A percentile compares a stretch with the other conserved stretches of the same genome.
Evolutionary conservation across 2,113 vertebrate genomes (phyloP).

Genomic region (Amphilophus citrinellus): DNA sequence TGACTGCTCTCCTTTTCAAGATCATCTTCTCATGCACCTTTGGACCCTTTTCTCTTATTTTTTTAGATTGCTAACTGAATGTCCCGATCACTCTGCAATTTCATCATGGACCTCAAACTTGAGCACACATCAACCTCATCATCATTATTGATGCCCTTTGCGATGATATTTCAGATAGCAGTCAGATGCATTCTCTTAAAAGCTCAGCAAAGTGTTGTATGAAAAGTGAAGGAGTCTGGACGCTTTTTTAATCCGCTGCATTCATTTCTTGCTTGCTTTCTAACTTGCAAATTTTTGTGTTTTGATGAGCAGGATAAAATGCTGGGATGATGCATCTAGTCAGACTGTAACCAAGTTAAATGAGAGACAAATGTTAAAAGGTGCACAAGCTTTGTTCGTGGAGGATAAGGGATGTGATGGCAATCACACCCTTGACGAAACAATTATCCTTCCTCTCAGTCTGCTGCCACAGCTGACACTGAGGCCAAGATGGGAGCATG

Average conservation of each 20-base stretch:
- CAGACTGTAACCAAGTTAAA: constrained; percentile 41
- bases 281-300: neutral
- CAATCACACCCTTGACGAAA: constrained; percentile 75
- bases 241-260: neutral
- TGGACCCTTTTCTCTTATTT: neutral
- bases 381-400: constrained; percentile 40
- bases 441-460: constrained; percentile 67
- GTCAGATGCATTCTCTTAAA: neutral
- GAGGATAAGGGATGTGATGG: constrained; percentile 60
- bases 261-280: neutral
- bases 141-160: neutral
- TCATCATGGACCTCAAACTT: neutral
- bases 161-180: neutral
- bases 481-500: constrained; percentile 43
- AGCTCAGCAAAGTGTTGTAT: neutral
- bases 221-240: neutral
- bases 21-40: neutral
- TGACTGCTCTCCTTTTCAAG: neutral
- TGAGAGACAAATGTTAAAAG: constrained; percentile 61
- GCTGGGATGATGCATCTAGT: neutral
- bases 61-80: constrained; percentile 1
- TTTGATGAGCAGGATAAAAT: constrained; percentile 28
- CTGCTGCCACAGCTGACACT: constrained; percentile 58
- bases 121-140: neutral
- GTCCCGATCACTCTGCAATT: neutral